Evolutionary conservation across 2,113 vertebrate species (phyloP).

Genomic region (Cinclus mexicanus): DNA sequence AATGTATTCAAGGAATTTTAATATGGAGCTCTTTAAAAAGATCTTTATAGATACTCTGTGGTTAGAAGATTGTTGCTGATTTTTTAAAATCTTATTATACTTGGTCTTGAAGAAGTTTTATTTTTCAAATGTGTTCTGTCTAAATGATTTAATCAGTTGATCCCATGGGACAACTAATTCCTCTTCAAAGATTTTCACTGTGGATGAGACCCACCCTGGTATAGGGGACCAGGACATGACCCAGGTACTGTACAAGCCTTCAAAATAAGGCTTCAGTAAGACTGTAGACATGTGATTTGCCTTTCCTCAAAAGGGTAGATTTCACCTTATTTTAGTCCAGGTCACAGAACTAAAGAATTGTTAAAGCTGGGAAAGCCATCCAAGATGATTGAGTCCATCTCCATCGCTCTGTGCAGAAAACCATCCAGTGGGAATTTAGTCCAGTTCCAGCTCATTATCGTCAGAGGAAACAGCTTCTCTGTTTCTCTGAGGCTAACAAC

Average conservation of each 20-base stretch:
- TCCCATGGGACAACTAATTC: background rate
- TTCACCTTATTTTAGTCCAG: background rate
- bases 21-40: conserved; percentile 73
- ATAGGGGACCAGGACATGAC: background rate
- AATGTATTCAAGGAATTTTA: conserved; percentile 85
- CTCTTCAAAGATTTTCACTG: background rate
- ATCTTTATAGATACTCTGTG: conserved; percentile 69
- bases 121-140: conserved; percentile 12
- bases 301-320: background rate
- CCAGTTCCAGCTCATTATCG: background rate
- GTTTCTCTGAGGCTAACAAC: background rate
- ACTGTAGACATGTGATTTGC: background rate
- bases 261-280: background rate
- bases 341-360: background rate
- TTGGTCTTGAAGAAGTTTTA: conserved; percentile 75
- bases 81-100: conserved; percentile 69
- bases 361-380: background rate
- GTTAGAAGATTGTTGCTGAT: conserved; percentile 63
- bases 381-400: background rate
- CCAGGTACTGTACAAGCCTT: conserved; percentile 18
- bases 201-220: background rate
- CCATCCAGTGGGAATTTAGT: background rate
- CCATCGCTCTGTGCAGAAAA: background rate
- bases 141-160: conserved; percentile 15
- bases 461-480: background rate